Percentiles rank a stretch among this genome's conserved stretches.
Evolutionary conservation across 2,888 invertebrate genomes (phyloP).

Genomic region (Bhutanitis thaidina): DNA sequence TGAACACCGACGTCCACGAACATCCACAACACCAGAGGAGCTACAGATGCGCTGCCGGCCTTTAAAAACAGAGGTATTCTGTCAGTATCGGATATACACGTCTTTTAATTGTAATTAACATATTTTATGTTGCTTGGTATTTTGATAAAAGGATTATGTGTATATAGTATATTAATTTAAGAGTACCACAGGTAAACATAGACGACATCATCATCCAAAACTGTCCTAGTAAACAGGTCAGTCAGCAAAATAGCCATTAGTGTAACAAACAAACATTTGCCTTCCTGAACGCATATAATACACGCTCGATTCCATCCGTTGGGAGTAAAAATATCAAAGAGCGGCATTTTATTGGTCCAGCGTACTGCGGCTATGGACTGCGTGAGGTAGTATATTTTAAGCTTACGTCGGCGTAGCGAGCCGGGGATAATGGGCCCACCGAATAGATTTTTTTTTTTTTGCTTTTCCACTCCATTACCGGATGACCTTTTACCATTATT

Average conservation of each 20-base stretch:
- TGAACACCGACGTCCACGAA: no score
- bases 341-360: constrained; percentile 36
- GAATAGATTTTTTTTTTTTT: constrained; percentile 34
- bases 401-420: constrained; percentile 42
- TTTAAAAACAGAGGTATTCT: no score
- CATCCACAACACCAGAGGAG: no score
- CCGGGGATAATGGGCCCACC: constrained; percentile 37
- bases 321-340: constrained; percentile 29
- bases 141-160: no score
- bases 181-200: no score
- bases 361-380: constrained; percentile 36
- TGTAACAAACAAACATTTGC: constrained; percentile 7
- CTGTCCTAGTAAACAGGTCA: background rate
- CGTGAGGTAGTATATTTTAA: constrained; percentile 39
- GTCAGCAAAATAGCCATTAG: constrained; percentile 13
- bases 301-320: constrained; percentile 9
- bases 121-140: no score
- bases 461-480: constrained; percentile 27
- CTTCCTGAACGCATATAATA: constrained; percentile 9
- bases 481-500: constrained; percentile 22
- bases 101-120: no score
- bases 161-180: no score
- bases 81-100: no score
- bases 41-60: no score
- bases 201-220: no score